A percentile compares a stretch with the other conserved stretches of the same genome.
Evolutionary conservation across 2,113 vertebrate genomes (phyloP).

Genomic region (Otus sunia): DNA sequence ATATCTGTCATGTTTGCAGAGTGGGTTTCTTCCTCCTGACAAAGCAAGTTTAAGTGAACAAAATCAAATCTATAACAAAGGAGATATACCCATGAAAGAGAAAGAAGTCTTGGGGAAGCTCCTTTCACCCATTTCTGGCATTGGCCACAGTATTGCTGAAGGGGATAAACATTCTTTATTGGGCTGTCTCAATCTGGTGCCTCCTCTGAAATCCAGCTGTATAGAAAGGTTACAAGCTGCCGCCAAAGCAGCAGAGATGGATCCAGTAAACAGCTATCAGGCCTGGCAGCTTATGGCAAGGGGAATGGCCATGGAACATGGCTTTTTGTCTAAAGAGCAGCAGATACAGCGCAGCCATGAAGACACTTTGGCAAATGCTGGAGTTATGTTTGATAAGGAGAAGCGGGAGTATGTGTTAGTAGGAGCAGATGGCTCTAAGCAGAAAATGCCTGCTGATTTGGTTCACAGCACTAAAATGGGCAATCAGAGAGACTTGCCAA

Average conservation of each 20-base stretch:
- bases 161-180: constrained; percentile 95
- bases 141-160: constrained; percentile 86
- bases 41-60: constrained; percentile 89
- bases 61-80: constrained; percentile 88
- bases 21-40: constrained; percentile 91
- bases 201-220: constrained; percentile 97
- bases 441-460: constrained; percentile 90
- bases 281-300: constrained; percentile 99
- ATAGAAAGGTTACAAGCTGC: constrained; percentile 96
- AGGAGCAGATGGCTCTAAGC: constrained; percentile 89
- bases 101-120: constrained; percentile 96
- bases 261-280: constrained; percentile 97
- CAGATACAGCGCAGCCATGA: constrained; percentile 87
- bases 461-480: constrained; percentile 88
- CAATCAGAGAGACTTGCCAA: constrained; percentile 83
- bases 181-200: constrained; percentile 94
- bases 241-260: constrained; percentile 97
- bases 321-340: constrained; percentile 95
- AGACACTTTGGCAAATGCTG: constrained; percentile 84
- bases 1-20: constrained; percentile 95
- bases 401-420: constrained; percentile 92
- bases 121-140: constrained; percentile 86
- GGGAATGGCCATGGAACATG: constrained; percentile 94
- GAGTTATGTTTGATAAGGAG: constrained; percentile 90
- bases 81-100: constrained; percentile 91